Conservation (phyloP, 2,113 vertebrate genomes). For the Pterocles burchelli region DNA sequence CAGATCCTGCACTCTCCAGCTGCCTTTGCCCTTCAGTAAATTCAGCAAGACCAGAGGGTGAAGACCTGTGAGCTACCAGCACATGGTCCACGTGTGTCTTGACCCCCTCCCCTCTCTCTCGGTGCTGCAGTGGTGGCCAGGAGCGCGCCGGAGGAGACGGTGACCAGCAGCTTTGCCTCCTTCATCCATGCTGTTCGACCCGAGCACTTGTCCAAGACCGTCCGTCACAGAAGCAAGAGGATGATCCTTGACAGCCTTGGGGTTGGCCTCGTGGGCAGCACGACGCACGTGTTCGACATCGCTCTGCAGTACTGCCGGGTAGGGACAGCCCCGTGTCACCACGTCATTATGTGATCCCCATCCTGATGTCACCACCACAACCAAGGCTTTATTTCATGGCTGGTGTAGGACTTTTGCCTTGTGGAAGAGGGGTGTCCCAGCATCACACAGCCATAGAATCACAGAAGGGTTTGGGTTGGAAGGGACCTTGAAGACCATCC, state of each 20-base stretch:
- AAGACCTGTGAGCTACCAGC: background rate
- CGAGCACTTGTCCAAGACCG: slow-evolving; percentile 73
- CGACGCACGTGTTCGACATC: slow-evolving; percentile 81
- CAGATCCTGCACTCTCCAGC: background rate
- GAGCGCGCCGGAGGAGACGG: slow-evolving; percentile 72
- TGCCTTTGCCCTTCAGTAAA: background rate
- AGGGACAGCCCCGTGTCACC: background rate
- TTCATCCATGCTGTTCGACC: slow-evolving; percentile 80
- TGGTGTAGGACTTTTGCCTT: background rate
- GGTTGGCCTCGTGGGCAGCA: slow-evolving; percentile 87
- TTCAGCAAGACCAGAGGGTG: background rate
- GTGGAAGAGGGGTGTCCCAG: background rate
- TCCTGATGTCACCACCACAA: too few species aligned
- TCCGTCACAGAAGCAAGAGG: slow-evolving; percentile 84
- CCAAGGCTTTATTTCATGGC: background rate
- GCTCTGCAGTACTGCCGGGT: slow-evolving; percentile 86
- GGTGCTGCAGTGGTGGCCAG: slow-evolving; percentile 68
- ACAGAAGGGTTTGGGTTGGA: too few species aligned
- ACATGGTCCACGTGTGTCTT: background rate
- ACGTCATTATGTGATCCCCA: rapidly evolving
- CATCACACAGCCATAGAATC: background rate
- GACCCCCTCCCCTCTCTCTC: background rate
- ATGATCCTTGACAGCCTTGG: slow-evolving; percentile 91
- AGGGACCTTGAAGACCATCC: too few species aligned
- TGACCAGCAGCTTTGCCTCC: slow-evolving; percentile 84